phyloP scores from a whole-genome alignment of 2,888 invertebrate genomes.

The Lycocerus yunnanus region DNA sequence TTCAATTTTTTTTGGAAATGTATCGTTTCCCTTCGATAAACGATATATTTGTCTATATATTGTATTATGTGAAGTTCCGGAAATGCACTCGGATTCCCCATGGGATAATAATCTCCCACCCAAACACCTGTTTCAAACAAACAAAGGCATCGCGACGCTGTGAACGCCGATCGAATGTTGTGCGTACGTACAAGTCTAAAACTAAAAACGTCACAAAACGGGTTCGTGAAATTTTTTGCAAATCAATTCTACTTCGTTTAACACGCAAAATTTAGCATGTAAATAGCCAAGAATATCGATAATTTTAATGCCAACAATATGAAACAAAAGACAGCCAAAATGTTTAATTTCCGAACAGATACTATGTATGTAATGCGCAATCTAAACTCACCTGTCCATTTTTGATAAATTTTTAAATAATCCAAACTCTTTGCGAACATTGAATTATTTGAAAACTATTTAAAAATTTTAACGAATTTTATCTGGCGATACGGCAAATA shows the following conservation, averaged over 20 bases:
- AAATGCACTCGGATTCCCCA: conserved; percentile 16
- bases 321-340: too few relatives aligned
- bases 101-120: conserved; percentile 22
- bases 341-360: background rate
- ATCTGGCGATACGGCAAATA: conserved; percentile 1
- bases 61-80: background rate
- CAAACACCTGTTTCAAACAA: conserved; percentile 46
- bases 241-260: background rate
- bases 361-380: background rate
- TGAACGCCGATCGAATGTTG: conserved; percentile 44
- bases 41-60: too few relatives aligned
- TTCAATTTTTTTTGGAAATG: too few relatives aligned
- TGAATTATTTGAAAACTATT: conserved; percentile 2
- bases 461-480: conserved; percentile 1
- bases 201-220: conserved; percentile 32
- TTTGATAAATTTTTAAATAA: conserved; percentile 10
- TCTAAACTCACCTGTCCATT: conserved; percentile 23
- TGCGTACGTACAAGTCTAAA: conserved; percentile 22
- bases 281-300: conserved; percentile 1
- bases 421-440: conserved; percentile 14
- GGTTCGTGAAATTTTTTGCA: background rate
- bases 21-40: background rate
- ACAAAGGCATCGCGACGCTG: conserved; percentile 47
- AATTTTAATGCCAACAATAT: background rate
- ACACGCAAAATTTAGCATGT: background rate